A percentile compares a stretch with the other conserved stretches of the same genome.
phyloP scores from a whole-genome alignment of 2,797 vertebrate genomes.

The Hypotaenidia okinawae region DNA sequence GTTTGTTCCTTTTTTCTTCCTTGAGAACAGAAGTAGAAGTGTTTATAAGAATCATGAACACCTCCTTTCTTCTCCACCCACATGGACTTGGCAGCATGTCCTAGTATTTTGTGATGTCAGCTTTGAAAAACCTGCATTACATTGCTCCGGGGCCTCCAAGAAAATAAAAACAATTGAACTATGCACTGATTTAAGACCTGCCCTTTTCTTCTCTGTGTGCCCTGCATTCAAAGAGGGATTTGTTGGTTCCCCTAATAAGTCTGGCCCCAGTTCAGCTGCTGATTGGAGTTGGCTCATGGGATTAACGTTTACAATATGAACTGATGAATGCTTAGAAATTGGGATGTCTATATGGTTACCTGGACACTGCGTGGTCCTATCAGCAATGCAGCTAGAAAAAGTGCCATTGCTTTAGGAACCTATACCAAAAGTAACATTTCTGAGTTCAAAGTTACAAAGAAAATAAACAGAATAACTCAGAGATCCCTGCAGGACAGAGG shows the following conservation, averaged over 20 bases:
- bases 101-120: conserved; percentile 41
- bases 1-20: conserved; percentile 14
- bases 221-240: background rate
- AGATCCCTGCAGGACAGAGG: background rate
- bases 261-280: background rate
- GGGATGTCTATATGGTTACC: background rate
- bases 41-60: conserved; percentile 40
- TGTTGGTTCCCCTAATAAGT: background rate
- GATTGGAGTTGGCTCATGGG: background rate
- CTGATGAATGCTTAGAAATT: background rate
- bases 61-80: conserved; percentile 53
- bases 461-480: background rate
- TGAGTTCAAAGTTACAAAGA: background rate
- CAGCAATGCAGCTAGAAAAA: background rate
- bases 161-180: conserved; percentile 51
- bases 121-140: conserved; percentile 37
- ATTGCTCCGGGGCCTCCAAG: conserved; percentile 8
- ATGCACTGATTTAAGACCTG: background rate
- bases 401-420: background rate
- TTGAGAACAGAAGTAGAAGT: conserved; percentile 36
- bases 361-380: background rate
- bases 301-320: background rate
- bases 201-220: background rate
- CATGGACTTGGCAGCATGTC: conserved; percentile 37
- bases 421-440: background rate